phyloP scores from a whole-genome alignment of 1,140 invertebrate genomes.

The Calosoma granatense region DNA sequence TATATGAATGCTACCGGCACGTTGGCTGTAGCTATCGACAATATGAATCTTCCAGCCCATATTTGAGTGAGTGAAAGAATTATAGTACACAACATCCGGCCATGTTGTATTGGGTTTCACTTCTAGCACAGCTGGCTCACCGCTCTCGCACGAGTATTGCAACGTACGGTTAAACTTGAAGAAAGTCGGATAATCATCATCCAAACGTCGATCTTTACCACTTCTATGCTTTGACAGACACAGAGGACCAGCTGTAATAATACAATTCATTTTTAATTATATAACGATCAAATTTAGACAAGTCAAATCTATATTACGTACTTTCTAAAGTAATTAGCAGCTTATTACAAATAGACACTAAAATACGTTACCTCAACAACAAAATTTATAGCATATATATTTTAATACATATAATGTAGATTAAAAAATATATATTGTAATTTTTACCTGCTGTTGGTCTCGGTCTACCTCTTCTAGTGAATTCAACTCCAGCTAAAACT shows the following conservation, averaged over 20 bases:
- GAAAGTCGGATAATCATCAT: constrained; percentile 68
- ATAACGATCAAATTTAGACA: constrained; percentile 16
- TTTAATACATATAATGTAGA: no score
- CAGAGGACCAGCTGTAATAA: constrained; percentile 58
- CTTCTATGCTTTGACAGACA: constrained; percentile 58
- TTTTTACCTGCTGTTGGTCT: constrained; percentile 57
- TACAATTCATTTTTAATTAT: constrained; percentile 13
- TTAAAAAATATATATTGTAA: no score
- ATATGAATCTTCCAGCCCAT: constrained; percentile 88
- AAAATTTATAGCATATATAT: no score
- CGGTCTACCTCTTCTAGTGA: constrained; percentile 65
- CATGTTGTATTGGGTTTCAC: constrained; percentile 82
- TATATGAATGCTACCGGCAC: not conserved
- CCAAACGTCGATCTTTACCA: constrained; percentile 59
- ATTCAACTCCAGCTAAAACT: constrained; percentile 79
- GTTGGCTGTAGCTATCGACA: constrained; percentile 53
- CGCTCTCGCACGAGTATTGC: constrained; percentile 53
- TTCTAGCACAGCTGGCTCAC: constrained; percentile 59
- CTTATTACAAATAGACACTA: not conserved
- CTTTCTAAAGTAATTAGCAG: not conserved
- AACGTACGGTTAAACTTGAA: constrained; percentile 74
- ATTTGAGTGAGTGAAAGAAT: constrained; percentile 82
- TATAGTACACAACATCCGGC: constrained; percentile 89
- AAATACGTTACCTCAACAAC: no score
- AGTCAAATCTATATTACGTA: no score